A percentile compares a stretch with the other conserved stretches of the same genome.
Evolutionary conservation across 1,140 invertebrate genomes (phyloP).

Genomic region (Drosophila lacteicornis): DNA sequence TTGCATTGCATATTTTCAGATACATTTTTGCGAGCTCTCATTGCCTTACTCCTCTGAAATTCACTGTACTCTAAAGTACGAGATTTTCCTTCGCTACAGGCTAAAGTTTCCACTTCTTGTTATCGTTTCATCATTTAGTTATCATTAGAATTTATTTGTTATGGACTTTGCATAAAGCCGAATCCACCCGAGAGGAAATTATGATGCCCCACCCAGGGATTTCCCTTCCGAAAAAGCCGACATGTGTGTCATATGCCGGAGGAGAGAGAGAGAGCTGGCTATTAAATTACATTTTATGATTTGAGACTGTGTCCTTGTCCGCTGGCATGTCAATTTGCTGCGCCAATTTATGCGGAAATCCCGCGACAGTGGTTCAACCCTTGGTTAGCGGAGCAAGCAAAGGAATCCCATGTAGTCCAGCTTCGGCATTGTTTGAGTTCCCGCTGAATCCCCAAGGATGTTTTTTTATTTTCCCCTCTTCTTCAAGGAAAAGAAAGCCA

Average conservation of each 20-base stretch:
- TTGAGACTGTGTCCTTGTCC: constrained; percentile 45
- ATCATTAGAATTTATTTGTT: constrained; percentile 58
- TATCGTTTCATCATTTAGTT: constrained; percentile 33
- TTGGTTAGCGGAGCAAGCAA: constrained; percentile 1
- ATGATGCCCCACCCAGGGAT: constrained; percentile 33
- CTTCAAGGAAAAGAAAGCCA: constrained; percentile 25
- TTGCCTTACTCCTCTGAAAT: neutral
- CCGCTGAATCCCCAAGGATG: constrained; percentile 15
- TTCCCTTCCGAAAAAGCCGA: constrained; percentile 12
- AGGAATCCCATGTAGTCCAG: constrained; percentile 15
- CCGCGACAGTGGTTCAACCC: constrained; percentile 50
- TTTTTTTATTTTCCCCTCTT: constrained; percentile 4
- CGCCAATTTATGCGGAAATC: constrained; percentile 69
- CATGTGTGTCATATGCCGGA: constrained; percentile 36
- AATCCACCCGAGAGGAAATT: constrained; percentile 36
- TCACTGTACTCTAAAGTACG: neutral
- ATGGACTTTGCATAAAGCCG: constrained; percentile 61
- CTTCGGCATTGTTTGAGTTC: constrained; percentile 31
- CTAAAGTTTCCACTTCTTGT: constrained; percentile 3
- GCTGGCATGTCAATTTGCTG: constrained; percentile 65
- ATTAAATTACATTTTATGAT: constrained; percentile 78
- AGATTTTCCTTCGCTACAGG: neutral
- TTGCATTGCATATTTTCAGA: neutral
- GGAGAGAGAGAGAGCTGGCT: constrained; percentile 2
- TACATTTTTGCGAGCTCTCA: neutral